phyloP scores from a whole-genome alignment of 2,113 vertebrate genomes.

The Lagopus leucura region DNA sequence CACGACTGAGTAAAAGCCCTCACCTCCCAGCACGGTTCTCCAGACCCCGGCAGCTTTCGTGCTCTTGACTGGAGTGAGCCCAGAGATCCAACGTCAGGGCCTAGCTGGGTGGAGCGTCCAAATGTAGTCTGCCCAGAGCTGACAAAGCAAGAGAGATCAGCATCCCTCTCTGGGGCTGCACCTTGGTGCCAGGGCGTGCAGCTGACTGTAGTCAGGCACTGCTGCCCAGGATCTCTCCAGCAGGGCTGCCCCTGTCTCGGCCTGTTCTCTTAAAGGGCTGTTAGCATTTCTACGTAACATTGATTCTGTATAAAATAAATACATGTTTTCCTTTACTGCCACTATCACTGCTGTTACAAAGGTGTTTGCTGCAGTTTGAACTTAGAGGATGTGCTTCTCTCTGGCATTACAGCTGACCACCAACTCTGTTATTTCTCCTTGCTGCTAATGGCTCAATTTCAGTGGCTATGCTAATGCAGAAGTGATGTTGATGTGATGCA shows the following conservation, averaged over 20 bases:
- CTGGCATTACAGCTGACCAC: not conserved
- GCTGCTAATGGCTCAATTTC: rapidly evolving
- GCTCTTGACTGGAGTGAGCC: not conserved
- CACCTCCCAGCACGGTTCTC: not conserved
- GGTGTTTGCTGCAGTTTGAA: not conserved
- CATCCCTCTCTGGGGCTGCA: rapidly evolving
- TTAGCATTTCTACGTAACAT: not conserved
- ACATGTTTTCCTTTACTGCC: not conserved
- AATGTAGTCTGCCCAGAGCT: not conserved
- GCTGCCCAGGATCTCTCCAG: not conserved
- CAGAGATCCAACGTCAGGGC: not conserved
- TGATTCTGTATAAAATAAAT: not conserved
- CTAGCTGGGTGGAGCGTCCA: not conserved
- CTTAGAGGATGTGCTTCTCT: not conserved
- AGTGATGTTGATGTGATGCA: rapidly evolving
- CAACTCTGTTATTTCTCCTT: not conserved
- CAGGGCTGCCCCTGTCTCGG: not conserved
- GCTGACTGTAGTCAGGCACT: not conserved
- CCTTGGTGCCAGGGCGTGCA: rapidly evolving
- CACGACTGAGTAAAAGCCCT: not conserved
- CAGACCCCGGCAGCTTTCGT: not conserved
- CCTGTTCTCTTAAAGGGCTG: not conserved
- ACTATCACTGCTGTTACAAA: not conserved
- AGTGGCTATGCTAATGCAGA: not conserved
- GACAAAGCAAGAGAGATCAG: not conserved